Conservation (phyloP, 2,113 vertebrate genomes). For the Ramphastos sulfuratus region DNA sequence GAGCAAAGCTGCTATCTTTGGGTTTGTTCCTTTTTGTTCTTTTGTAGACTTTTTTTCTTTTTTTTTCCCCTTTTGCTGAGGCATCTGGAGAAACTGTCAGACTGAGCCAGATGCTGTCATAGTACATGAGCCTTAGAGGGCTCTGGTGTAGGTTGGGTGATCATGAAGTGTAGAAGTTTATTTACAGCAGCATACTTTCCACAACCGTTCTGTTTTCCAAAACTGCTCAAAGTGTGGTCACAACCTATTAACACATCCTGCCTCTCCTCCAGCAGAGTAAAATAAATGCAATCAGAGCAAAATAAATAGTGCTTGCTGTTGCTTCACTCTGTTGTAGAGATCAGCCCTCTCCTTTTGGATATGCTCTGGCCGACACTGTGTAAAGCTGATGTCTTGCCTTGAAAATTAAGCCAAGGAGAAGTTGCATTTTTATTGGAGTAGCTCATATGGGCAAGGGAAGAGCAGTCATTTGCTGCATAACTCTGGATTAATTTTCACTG, state of each 20-base stretch:
- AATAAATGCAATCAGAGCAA: background rate
- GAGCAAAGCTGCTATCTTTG: background rate
- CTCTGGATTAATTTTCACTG: background rate
- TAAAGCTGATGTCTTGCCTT: background rate
- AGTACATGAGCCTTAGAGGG: background rate
- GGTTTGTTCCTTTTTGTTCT: background rate
- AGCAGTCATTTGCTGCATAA: background rate
- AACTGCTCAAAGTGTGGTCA: background rate
- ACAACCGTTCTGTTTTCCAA: background rate
- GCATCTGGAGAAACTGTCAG: background rate
- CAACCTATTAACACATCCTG: background rate
- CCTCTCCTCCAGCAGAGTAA: background rate
- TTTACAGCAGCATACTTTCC: conserved; percentile 20
- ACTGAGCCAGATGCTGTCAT: background rate
- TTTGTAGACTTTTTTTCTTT: background rate
- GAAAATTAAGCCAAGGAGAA: background rate
- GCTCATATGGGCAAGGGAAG: background rate
- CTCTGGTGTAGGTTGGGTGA: background rate
- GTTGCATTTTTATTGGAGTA: background rate
- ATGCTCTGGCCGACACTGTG: background rate
- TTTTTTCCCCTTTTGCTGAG: background rate
- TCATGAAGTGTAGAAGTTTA: background rate
- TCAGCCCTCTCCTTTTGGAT: background rate
- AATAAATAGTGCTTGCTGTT: conserved; percentile 1
- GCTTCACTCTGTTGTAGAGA: background rate